Base-by-base conservation (phyloP, 1,140 invertebrate genomes). In the Bombus waltoni region DNA sequence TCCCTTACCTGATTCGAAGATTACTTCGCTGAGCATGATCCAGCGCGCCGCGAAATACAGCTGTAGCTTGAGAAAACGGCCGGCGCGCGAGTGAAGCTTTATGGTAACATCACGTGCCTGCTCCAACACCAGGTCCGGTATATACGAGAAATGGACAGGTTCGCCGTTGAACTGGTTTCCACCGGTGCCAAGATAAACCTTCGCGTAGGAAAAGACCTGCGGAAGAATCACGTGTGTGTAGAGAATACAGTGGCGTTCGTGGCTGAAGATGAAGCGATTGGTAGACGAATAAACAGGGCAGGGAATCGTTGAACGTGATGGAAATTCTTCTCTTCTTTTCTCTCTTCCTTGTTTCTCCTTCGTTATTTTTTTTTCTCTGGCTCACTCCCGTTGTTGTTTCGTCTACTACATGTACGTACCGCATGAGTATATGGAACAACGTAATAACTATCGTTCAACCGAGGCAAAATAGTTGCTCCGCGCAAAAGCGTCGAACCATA, bases 21-120 rank as follows among this genome's bases (percentile, higher is more conserved):
- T 96, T 76, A 98, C 96, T 95, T 99, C 98, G 92, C 98, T 98
- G 87, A 99, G 96, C 95, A 99, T 96, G 89, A 99, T 97, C 98
- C 98, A 99, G 87, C 96, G 96, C 11, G 97, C 96, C 73, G 97
- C 97, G 93, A 98, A 99, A 95, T 97, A 98, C 44, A 99, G 96
- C 91, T 98, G 97, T 68, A 98, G 94, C 93, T 97, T 97, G 57
- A 98, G 94, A 93, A 96, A 98, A 83, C 96, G 96, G 73, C 97
- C 98, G 40, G 98, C 95, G 57, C 97, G 96, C 91, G 98, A 96
- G 91, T 98, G 97, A 70, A 99, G 96, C 91, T 97, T 97, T 91
- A 99, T 97, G 89, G 97, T 97, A 85, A 99, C 97, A 92, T 98
- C 97, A 71, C 98, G 96, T 72, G 98, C 97, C 88, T 97, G 97